phyloP scores from a whole-genome alignment of 2,113 vertebrate species.

The Numida meleagris region DNA sequence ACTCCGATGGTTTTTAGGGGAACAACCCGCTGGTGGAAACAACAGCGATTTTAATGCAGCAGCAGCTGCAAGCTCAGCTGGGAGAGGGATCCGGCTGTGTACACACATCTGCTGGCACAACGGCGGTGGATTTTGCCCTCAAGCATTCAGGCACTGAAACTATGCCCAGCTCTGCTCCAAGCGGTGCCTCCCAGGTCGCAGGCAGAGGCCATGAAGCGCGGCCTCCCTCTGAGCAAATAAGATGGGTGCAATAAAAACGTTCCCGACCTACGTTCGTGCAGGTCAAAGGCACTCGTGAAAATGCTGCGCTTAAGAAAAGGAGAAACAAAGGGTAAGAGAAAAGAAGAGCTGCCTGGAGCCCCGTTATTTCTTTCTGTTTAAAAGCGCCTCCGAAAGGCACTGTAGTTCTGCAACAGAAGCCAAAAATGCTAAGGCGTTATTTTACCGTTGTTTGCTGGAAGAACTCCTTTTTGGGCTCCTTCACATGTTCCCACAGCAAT shows the following conservation, averaged over 20 bases:
- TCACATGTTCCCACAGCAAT: not conserved
- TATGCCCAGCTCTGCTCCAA: not conserved
- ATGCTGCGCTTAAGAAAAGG: not conserved
- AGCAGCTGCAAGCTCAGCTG: not conserved
- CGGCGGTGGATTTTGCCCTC: not conserved
- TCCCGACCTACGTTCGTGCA: not conserved
- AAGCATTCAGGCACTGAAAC: not conserved
- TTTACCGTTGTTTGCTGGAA: not conserved
- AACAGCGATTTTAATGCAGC: not conserved
- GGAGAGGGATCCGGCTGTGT: not conserved
- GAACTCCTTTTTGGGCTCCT: not conserved
- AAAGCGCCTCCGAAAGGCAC: not conserved
- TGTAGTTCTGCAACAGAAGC: not conserved
- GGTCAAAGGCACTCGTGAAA: not conserved
- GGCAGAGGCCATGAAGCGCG: not conserved
- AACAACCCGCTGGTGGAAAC: not conserved
- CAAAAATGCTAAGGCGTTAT: accelerated
- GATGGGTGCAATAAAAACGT: not conserved
- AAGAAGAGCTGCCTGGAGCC: not conserved
- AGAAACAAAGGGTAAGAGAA: not conserved
- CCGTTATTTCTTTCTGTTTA: not conserved
- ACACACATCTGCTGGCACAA: not conserved
- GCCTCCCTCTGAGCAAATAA: not conserved
- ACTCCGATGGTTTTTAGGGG: not conserved
- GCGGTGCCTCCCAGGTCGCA: not conserved